A percentile compares a stretch with the other conserved stretches of the same genome.
Conservation (phyloP, 2,113 vertebrate species). For the Aldabrachelys gigantea region DNA sequence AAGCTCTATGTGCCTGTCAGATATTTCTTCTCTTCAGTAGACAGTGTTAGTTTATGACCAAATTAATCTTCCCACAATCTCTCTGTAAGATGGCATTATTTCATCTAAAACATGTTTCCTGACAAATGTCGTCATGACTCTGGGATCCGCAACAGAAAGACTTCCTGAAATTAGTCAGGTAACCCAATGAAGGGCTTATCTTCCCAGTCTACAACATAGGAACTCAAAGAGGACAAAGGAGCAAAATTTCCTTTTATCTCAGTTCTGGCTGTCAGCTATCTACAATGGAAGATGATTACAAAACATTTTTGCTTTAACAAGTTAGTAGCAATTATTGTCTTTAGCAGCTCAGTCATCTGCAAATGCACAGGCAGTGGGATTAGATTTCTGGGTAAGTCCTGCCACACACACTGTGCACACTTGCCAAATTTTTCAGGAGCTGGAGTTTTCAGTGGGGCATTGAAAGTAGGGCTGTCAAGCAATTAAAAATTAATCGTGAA, state of each 20-base stretch:
- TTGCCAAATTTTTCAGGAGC: not conserved
- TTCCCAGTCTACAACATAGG: not conserved
- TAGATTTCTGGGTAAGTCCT: not conserved
- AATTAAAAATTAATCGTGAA: no score
- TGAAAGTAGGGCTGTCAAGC: no score
- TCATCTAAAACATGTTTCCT: not conserved
- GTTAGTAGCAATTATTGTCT: not conserved
- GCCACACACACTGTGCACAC: not conserved
- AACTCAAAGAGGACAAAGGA: not conserved
- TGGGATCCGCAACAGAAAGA: not conserved
- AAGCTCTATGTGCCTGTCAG: not conserved
- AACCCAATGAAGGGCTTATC: not conserved
- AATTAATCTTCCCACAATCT: not conserved
- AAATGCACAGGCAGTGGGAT: not conserved
- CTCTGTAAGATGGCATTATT: not conserved
- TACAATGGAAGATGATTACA: not conserved
- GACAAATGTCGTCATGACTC: not conserved
- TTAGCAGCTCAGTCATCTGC: not conserved
- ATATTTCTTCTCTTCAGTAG: not conserved
- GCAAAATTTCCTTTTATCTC: not conserved
- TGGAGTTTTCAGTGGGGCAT: not conserved
- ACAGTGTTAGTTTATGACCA: not conserved
- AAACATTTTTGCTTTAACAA: not conserved
- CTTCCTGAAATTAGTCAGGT: not conserved
- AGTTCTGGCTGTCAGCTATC: not conserved